Evolutionary conservation across 1,140 invertebrate species (phyloP).

Genomic region (Tyrophagus putrescentiae): DNA sequence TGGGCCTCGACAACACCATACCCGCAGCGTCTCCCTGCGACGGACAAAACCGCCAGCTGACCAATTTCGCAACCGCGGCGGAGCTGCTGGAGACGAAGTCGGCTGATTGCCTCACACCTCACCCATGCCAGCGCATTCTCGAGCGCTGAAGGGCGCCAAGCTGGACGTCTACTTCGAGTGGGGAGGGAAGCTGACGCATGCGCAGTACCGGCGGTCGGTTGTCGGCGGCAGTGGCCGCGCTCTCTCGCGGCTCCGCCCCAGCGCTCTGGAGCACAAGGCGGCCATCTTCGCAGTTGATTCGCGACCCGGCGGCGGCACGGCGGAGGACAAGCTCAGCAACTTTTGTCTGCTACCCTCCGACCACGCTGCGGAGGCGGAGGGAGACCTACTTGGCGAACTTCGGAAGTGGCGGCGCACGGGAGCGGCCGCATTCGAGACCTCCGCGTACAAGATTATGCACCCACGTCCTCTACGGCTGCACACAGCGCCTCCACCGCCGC

Average conservation of each 20-base stretch:
- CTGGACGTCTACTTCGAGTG: conserved; percentile 92
- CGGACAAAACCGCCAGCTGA: conserved; percentile 84
- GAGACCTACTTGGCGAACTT: too few relatives aligned
- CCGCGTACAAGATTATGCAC: too few relatives aligned
- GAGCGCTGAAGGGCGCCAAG: conserved; percentile 68
- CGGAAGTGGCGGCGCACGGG: too few relatives aligned
- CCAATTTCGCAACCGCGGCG: conserved; percentile 75
- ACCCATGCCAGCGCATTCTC: conserved; percentile 83
- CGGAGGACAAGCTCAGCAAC: conserved; percentile 84
- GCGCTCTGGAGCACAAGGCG: conserved; percentile 36
- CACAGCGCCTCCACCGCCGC: too few relatives aligned
- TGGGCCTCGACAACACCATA: conserved; percentile 43
- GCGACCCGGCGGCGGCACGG: conserved; percentile 67
- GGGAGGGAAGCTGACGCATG: conserved; percentile 96
- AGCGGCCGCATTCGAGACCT: too few relatives aligned
- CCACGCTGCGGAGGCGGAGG: too few relatives aligned
- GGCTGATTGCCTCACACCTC: conserved; percentile 95
- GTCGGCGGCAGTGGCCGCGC: too few relatives aligned
- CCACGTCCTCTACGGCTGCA: neutral
- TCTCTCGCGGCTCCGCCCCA: conserved; percentile 36
- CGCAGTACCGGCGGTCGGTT: too few relatives aligned
- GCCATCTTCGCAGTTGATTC: conserved; percentile 48
- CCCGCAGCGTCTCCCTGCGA: conserved; percentile 46
- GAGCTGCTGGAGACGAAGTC: conserved; percentile 91
- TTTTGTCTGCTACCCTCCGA: too few relatives aligned